Base-by-base conservation (phyloP, 2,888 invertebrate genomes). In the Agapostemon virescens region DNA sequence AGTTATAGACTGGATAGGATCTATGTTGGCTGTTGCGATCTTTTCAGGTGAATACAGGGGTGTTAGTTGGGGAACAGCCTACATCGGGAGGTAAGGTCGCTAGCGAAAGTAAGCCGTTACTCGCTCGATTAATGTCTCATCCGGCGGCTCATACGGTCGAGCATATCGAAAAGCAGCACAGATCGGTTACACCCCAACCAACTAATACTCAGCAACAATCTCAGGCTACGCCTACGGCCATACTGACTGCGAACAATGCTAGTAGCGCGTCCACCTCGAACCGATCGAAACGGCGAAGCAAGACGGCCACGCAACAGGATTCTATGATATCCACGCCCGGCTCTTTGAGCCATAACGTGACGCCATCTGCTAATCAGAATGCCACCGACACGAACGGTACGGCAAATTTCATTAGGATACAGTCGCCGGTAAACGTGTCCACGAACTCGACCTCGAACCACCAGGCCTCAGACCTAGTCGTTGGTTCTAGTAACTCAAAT, bases 121-220 rank as follows among this genome's bases (percentile, higher is more conserved):
- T 97, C 49, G 96, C 97, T 90, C 95, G 97, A 83, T 94, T 97
- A 42, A 96, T 97, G 95, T 97, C 97, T 52, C 96, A 96, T 90
- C 97, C 97, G 0, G 97, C 92, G 9, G 92, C 96, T 20, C 96
- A 97, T 90, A 95, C 95, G 74, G 95, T 97, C 0, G 98, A 98
- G 91, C 97, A 98, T 90, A 96, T 98, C 90, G 98, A 98, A 90
- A 97, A 97, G 89, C 96, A 96, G 88, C 97, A 97, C 88, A 94
- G 96, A 71, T 96, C 96, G 26, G 95, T 95, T 45, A 96, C 97
- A 20, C 97, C 97, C 0, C 95, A 95, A 69, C 90, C 92, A 4
- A 68, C 81, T 63, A 45, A 84, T 36, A 45, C 85, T 38, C 82
- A 76, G 26, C 85, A 88, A 20, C 89, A 89, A 64, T 71, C 85